These are phyloP conservation scores for Pandemis corylana DNA, from an alignment of 2,888 invertebrate genomes.

Conservation along the genomic window DNA sequence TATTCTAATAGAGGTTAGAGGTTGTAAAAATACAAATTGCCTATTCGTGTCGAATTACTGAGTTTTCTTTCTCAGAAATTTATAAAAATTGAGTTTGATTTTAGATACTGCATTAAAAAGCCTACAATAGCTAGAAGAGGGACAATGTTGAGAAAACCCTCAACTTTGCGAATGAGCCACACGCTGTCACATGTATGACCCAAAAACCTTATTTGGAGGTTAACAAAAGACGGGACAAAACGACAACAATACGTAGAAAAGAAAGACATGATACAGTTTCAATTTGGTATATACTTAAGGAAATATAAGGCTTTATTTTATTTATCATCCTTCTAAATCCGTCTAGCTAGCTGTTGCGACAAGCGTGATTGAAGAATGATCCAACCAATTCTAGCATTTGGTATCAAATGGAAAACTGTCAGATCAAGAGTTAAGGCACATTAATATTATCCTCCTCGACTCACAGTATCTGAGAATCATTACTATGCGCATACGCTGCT, in stretches of 20 bases:
- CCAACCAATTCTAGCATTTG: not conserved
- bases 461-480: conserved; percentile 16
- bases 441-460: not conserved
- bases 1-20: not conserved
- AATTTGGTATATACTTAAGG: not conserved
- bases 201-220: conserved; percentile 8
- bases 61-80: not conserved
- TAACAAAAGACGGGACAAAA: conserved; percentile 6
- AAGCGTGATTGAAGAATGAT: conserved; percentile 1
- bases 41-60: not conserved
- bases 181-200: not conserved
- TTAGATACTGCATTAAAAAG: not conserved
- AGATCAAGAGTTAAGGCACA: not conserved
- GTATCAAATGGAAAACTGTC: not conserved
- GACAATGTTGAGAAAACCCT: not conserved
- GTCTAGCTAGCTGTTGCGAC: not conserved
- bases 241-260: conserved; percentile 2
- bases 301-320: not conserved
- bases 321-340: not conserved
- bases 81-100: not conserved
- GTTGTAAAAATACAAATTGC: not conserved
- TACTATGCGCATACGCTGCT: conserved; percentile 25
- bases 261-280: not conserved
- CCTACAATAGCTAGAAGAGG: not conserved
- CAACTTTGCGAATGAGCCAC: not conserved